Conservation (phyloP, 2,113 vertebrate genomes). For the Gallinago jamesoni region DNA sequence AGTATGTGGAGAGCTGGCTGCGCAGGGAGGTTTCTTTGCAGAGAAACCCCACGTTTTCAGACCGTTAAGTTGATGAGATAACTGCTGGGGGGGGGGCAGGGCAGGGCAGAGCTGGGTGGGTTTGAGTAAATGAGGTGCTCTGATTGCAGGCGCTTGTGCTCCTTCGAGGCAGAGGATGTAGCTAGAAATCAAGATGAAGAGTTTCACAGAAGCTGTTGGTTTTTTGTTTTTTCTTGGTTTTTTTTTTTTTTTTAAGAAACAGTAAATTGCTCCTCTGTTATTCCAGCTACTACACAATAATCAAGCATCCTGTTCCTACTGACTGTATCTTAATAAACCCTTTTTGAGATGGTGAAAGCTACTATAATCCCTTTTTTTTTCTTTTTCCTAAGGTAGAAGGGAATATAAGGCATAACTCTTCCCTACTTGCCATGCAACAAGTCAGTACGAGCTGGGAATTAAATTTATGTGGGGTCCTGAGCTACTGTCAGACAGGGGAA, state of each 20-base stretch:
- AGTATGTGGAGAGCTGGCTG: neutral
- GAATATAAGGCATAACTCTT: neutral
- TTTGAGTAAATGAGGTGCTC: conserved; percentile 1
- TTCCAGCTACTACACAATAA: neutral
- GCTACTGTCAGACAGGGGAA: neutral
- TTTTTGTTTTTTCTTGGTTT: neutral
- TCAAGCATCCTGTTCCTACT: neutral
- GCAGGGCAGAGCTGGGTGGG: neutral
- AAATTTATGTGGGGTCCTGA: neutral
- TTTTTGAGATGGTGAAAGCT: neutral
- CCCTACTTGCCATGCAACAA: neutral
- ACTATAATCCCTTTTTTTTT: no score
- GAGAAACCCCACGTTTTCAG: neutral
- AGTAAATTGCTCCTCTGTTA: neutral
- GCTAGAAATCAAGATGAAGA: neutral
- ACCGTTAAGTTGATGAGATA: neutral
- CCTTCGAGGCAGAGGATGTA: neutral
- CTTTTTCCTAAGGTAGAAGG: neutral
- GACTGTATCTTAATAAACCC: neutral
- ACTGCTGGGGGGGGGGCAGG: neutral
- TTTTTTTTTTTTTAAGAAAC: neutral
- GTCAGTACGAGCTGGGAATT: neutral
- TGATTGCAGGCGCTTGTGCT: neutral
- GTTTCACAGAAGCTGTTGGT: neutral
- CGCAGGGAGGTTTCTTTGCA: neutral